Evolutionary conservation across 2,797 vertebrate species (phyloP), one percentile per base, ranked within the genome.

Genomic region (Channallabes apus): DNA sequence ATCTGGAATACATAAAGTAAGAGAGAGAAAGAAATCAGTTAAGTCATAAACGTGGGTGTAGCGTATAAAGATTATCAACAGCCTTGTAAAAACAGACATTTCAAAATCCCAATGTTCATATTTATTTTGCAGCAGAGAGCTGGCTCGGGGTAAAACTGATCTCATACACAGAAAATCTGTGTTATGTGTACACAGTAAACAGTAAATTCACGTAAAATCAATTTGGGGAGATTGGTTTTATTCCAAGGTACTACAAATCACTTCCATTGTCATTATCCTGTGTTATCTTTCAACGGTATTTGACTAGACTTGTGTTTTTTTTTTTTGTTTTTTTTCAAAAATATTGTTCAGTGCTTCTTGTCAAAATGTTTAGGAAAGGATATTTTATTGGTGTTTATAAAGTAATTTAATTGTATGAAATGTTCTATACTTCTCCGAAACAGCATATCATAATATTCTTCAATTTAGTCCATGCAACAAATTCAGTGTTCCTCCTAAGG

Each of bases 1-100:
- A 90, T 91, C 95, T 95, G 92, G 27, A 91, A 92, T 90, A 92
- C 11, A 86, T 90, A 46, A 90, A 86, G 90, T 68, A 35, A 14
- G 88, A 64, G 27, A 61, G 51, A 41, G 41, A 46, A 14, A 91
- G 72, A 89, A 78, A 24, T 75, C 82, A 67, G 82, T 73, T 84
- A 54, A 80, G 67, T 29, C 5, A 59, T 79, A 81, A 90, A 86
- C 80, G 82, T 41, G 9, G 32, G 46, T 58, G 72, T 72, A 35
- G 76, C 4, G 0, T 38, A 32, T 14, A 58, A 62, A 61, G 41
- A 72, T 61, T 51, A 71, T 85, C 54, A 83, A 83, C 46, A 80
- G 64, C 24, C 20, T 81, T 4, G 27, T 54, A 80, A 73, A 84
- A 84, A 35, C 27, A 54, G 46, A 75, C 54, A 18, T 75, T 75